phyloP scores from a whole-genome alignment of 2,797 vertebrate genomes.

The Gambusia yucatana region DNA sequence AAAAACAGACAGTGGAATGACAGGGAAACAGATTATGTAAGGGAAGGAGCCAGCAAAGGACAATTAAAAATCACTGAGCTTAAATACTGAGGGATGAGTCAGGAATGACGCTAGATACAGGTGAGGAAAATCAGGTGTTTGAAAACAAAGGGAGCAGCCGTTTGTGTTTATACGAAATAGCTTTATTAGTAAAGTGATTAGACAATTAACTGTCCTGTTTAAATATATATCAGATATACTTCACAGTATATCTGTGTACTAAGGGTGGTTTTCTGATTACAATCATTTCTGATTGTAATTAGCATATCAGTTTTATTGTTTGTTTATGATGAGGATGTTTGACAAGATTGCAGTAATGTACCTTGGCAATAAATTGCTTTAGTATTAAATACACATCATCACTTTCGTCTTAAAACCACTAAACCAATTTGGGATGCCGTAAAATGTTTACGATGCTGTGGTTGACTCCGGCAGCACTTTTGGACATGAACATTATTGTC shows the following conservation, averaged over 20 bases:
- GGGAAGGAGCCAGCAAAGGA: neutral
- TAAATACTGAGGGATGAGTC: neutral
- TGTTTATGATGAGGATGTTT: conserved; percentile 13
- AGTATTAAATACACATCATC: conserved; percentile 67
- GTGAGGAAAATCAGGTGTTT: neutral
- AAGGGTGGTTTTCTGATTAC: neutral
- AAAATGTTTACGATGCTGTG: conserved; percentile 73
- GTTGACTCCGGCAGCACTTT: conserved; percentile 50
- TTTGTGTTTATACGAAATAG: neutral
- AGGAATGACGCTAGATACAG: neutral
- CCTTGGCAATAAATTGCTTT: conserved; percentile 56
- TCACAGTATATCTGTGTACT: neutral
- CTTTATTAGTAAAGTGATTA: neutral
- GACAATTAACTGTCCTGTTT: neutral
- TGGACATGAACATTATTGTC: conserved; percentile 55
- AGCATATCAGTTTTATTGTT: neutral
- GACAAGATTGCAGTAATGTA: conserved; percentile 63
- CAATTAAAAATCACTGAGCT: neutral
- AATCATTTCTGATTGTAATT: neutral
- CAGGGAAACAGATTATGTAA: neutral
- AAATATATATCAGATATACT: neutral
- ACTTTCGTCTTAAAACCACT: conserved; percentile 61
- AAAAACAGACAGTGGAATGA: neutral
- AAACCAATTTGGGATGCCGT: conserved; percentile 68
- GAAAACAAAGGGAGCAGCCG: neutral